Evolutionary conservation across 2,113 vertebrate species (phyloP).

Genomic region (Phrynosoma platyrhinos): DNA sequence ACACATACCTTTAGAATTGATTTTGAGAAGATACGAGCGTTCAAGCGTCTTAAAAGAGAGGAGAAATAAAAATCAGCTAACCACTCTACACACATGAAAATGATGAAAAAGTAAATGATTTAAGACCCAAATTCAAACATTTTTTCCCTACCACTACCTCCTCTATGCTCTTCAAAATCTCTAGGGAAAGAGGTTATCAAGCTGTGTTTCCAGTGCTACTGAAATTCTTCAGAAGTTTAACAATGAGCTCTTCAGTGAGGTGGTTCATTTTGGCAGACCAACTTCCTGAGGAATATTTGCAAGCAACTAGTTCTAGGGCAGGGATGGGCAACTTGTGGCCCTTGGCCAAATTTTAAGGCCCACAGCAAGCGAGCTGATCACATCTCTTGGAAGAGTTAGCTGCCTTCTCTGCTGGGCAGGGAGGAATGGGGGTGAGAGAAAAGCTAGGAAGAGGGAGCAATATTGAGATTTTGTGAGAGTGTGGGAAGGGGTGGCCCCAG

Average conservation of each 20-base stretch:
- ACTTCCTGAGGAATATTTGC: too few relatives aligned
- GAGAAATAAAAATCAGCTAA: not conserved
- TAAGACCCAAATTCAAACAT: not conserved
- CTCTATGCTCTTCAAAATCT: not conserved
- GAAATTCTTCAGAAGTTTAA: not conserved
- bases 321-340: not conserved
- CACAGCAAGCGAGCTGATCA: too few relatives aligned
- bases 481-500: too few relatives aligned
- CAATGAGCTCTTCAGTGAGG: not conserved
- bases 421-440: not conserved
- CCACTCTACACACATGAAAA: not conserved
- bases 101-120: fast-evolving
- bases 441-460: too few relatives aligned
- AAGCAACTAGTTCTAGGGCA: not conserved
- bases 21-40: conserved; percentile 94
- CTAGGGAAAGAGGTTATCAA: not conserved
- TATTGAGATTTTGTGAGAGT: too few relatives aligned
- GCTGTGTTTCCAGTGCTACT: not conserved
- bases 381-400: not conserved
- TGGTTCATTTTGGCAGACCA: too few relatives aligned
- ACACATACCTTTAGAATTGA: conserved; percentile 91
- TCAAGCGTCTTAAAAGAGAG: conserved; percentile 88
- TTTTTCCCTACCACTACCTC: not conserved
- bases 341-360: not conserved
- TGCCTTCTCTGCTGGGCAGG: not conserved